These are phyloP conservation scores for Drosophila teissieri DNA, from an alignment of 1,140 invertebrate species.

Conservation along the genomic window DNA sequence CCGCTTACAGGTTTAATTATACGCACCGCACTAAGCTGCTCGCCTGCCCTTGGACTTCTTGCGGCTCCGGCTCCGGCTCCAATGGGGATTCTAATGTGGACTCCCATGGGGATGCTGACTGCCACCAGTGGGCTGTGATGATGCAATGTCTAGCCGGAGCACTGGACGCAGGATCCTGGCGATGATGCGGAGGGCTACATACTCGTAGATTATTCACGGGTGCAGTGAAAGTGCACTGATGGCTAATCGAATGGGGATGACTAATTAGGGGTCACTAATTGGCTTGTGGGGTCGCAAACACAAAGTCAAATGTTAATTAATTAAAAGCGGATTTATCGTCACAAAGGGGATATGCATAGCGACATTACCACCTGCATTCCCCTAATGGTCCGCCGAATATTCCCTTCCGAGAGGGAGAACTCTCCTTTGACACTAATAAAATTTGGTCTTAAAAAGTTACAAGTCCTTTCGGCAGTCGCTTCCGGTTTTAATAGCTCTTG, in stretches of 20 bases:
- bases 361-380: constrained; percentile 3
- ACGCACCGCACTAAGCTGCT: constrained; percentile 9
- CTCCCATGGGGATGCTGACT: no score
- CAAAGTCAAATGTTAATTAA: constrained; percentile 62
- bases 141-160: constrained; percentile 1
- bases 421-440: constrained; percentile 48
- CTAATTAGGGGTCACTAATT: constrained; percentile 44
- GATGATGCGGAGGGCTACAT: no score
- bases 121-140: not conserved
- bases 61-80: no score
- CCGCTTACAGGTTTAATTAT: constrained; percentile 57
- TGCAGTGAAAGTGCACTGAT: not conserved
- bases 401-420: no score
- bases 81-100: no score
- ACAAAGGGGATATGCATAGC: no score
- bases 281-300: constrained; percentile 32
- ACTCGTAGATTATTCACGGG: not conserved
- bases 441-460: constrained; percentile 47
- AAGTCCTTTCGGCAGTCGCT: constrained; percentile 2
- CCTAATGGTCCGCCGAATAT: not conserved
- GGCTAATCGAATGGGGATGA: constrained; percentile 10
- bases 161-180: no score
- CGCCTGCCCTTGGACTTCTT: not conserved
- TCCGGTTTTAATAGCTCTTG: constrained; percentile 9
- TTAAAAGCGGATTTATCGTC: constrained; percentile 55